Percentiles rank a stretch among this genome's conserved stretches.
Conservation (phyloP, 2,113 vertebrate genomes). For the Argyrosomus japonicus region DNA sequence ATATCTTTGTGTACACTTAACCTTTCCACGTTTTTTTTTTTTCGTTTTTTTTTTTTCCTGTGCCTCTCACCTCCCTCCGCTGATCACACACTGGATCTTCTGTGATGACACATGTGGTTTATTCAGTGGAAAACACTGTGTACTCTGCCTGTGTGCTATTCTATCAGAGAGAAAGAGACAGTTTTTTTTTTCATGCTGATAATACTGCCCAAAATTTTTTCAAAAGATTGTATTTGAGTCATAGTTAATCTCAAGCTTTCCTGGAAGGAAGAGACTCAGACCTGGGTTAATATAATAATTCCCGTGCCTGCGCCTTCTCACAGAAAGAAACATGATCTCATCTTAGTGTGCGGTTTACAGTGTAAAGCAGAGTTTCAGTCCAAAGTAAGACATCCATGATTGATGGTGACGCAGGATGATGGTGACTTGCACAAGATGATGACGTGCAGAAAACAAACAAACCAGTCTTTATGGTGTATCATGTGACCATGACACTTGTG, state of each 20-base stretch:
- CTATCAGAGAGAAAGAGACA: slow-evolving; percentile 31
- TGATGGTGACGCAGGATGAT: neutral
- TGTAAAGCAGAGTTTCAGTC: neutral
- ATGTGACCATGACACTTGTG: neutral
- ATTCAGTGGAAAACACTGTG: slow-evolving; percentile 64
- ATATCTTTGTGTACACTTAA: slow-evolving; percentile 83
- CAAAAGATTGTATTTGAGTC: slow-evolving; percentile 67
- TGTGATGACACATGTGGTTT: slow-evolving; percentile 74
- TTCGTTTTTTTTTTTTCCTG: slow-evolving; percentile 2
- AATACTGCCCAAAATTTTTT: slow-evolving; percentile 59
- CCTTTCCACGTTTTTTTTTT: slow-evolving; percentile 65
- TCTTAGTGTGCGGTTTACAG: slow-evolving; percentile 18
- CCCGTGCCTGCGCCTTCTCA: slow-evolving; percentile 8
- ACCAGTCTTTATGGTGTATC: neutral
- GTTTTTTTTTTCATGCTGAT: slow-evolving; percentile 62
- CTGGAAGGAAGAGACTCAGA: slow-evolving; percentile 58
- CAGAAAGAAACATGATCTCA: slow-evolving; percentile 34
- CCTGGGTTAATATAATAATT: slow-evolving; percentile 58
- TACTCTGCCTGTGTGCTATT: slow-evolving; percentile 41
- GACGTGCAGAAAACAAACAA: neutral
- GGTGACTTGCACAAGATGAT: neutral
- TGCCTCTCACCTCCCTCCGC: slow-evolving; percentile 54
- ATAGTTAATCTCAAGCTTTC: slow-evolving; percentile 72
- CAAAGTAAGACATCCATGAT: neutral
- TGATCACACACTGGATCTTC: slow-evolving; percentile 67